Evolutionary conservation across 2,888 invertebrate species (phyloP).

Genomic region (Drosophila leonis): DNA sequence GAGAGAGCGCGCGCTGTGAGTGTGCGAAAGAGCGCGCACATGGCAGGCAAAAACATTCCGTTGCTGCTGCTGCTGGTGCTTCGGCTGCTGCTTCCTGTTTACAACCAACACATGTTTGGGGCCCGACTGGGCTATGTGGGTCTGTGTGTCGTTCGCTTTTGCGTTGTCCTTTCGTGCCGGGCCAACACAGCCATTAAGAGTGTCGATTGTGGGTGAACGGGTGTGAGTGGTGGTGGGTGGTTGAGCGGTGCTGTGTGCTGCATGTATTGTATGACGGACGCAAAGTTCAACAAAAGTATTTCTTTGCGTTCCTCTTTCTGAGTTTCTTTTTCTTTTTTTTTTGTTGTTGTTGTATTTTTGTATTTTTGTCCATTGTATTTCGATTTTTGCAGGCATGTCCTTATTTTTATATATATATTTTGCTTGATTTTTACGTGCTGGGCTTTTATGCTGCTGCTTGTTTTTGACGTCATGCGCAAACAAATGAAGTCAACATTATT

Average conservation of each 20-base stretch:
- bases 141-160: constrained; percentile 64
- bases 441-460: constrained; percentile 20
- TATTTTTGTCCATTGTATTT: constrained; percentile 52
- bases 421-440: constrained; percentile 12
- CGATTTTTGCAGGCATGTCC: constrained; percentile 60
- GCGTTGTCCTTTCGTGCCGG: constrained; percentile 53
- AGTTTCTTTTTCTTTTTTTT: not conserved
- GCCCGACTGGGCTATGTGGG: constrained; percentile 53
- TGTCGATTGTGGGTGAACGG: constrained; percentile 17
- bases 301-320: constrained; percentile 16
- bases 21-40: constrained; percentile 12
- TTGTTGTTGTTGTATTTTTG: too few species aligned
- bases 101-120: constrained; percentile 74
- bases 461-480: constrained; percentile 73
- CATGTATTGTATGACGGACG: constrained; percentile 32
- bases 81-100: constrained; percentile 71
- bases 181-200: constrained; percentile 46
- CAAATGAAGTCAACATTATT: constrained; percentile 78
- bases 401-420: constrained; percentile 25
- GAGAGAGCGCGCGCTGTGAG: not conserved
- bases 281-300: constrained; percentile 58
- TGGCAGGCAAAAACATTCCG: constrained; percentile 54
- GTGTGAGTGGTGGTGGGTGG: not conserved
- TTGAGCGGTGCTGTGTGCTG: not conserved
- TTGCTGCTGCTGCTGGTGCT: constrained; percentile 13